Percentiles rank a stretch among this genome's conserved stretches.
phyloP scores from a whole-genome alignment of 2,113 vertebrate species.

The Calidris pygmaea region DNA sequence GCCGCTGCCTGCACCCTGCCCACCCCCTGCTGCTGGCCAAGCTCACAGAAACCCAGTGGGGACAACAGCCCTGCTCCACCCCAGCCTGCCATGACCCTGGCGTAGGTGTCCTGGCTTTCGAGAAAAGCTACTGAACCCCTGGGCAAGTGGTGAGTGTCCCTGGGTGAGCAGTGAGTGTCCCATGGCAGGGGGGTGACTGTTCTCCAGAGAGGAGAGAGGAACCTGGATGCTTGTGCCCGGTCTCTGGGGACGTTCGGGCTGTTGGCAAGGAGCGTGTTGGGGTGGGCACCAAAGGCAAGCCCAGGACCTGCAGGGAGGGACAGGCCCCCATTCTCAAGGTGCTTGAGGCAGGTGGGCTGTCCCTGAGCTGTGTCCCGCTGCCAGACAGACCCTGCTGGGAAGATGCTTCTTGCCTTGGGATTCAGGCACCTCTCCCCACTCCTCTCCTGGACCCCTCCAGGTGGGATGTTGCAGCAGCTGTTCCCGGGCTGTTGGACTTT shows the following conservation, averaged over 20 bases:
- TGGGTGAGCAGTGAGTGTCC: neutral
- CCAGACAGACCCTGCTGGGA: neutral
- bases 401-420: neutral
- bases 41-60: neutral
- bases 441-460: no score
- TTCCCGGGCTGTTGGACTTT: neutral
- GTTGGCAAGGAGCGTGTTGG: neutral
- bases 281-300: neutral
- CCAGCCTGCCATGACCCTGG: neutral
- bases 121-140: neutral
- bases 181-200: no score
- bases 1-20: neutral
- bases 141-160: no score
- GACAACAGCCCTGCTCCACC: neutral
- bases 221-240: neutral
- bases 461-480: no score
- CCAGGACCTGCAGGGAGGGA: neutral
- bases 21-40: neutral
- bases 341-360: neutral
- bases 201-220: neutral
- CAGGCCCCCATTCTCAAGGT: rapidly evolving
- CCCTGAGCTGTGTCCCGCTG: neutral
- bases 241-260: neutral
- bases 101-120: rapidly evolving
- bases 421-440: neutral